Evolutionary conservation across 2,888 invertebrate genomes (phyloP), one percentile per base, ranked within the genome.

Genomic region (Ferdinandea cuprea): DNA sequence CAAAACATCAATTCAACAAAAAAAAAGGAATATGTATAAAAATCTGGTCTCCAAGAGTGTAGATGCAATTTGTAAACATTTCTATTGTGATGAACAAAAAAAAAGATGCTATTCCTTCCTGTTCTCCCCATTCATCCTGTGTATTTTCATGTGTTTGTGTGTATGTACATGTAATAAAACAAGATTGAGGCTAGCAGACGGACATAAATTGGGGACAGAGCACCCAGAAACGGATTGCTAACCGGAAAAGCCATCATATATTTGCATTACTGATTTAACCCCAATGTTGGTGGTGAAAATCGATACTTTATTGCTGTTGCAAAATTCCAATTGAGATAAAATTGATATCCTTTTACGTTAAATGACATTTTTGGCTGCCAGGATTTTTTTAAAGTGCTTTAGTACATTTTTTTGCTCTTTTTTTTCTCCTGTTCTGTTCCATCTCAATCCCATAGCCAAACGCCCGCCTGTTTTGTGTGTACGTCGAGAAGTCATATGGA

Each of bases 251-350:
- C 78, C 78, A 78, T 73, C 83, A 83, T 78, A 83, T 78, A 83
- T 83, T 78, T 83, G 83, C 83, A 83, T 83, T 83, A 83, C 83
- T 83, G 83, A 78, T 83, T 78, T 78, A 78, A 83, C 78, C 78
- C 72, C 61, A 83, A 83, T 78, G 73, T 72, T 78, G 68, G 72
- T 78, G 83, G 83, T 78, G 83, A 83, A 83, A 83, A 83, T 83
- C 83, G 83, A 83, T 83, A 83, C 83, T 83, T 83, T 83, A 83
- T 83, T 83, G 83, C 78, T 72, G 68, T 83, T 78, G 83, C 83
- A 78, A 73, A 83, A 78, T 83, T 73, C 83, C 61, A 83, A 83
- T 78, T 78, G 78, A 78, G 83, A 83, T 83, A 83, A 83, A 83
- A 83, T 83, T 83, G 83, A 83, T 83, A 83, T 83, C 83, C 77